These are phyloP conservation scores for Lanistes nyassanus DNA, from an alignment of 1,140 invertebrate genomes.

Conservation along the genomic window DNA sequence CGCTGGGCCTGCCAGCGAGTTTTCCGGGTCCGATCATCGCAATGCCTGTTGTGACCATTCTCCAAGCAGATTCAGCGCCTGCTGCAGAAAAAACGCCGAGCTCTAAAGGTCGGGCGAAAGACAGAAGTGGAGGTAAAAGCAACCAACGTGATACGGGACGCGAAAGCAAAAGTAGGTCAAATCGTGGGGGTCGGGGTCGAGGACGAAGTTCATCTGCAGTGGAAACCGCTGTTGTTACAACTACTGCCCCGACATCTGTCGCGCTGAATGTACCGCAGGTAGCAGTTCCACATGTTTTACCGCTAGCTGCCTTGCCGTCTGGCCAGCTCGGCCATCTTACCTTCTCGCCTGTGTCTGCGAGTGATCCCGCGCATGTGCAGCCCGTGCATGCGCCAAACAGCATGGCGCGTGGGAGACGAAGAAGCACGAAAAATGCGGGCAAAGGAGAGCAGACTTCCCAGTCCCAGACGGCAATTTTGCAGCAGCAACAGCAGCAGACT, in stretches of 20 bases:
- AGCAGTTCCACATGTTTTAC: too few species aligned
- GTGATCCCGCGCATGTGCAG: too few species aligned
- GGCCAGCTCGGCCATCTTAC: too few species aligned
- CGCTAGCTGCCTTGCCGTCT: too few species aligned
- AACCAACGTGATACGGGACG: constrained; percentile 19
- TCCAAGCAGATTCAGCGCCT: too few species aligned
- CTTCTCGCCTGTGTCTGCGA: too few species aligned
- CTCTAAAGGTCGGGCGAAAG: background rate
- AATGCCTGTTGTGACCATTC: background rate
- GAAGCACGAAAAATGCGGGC: background rate
- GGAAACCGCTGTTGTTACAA: background rate
- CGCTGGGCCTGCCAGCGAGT: constrained; percentile 21
- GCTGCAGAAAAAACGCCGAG: background rate
- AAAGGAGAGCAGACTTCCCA: background rate
- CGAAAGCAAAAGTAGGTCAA: constrained; percentile 29
- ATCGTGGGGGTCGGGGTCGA: constrained; percentile 10
- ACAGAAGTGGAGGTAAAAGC: background rate
- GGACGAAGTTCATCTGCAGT: background rate
- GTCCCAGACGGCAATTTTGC: too few species aligned
- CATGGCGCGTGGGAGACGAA: background rate
- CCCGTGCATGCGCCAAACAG: too few species aligned
- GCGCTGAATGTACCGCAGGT: too few species aligned
- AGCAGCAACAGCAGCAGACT: too few species aligned
- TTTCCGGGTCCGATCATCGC: background rate
- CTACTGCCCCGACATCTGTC: background rate